Evolutionary conservation across 2,888 invertebrate genomes (phyloP).

Genomic region (Cremastobaeus sp.): DNA sequence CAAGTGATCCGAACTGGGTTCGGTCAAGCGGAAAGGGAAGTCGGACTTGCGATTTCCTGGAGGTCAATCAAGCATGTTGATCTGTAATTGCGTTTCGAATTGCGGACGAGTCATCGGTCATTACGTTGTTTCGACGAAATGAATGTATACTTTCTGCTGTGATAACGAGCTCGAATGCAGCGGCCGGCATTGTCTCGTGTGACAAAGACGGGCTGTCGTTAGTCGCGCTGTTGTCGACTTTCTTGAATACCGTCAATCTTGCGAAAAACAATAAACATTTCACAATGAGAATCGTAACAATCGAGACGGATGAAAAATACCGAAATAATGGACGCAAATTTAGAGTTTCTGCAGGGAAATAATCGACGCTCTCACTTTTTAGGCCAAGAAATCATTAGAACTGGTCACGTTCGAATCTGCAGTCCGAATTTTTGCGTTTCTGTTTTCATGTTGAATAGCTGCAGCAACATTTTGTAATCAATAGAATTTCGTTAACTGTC

Average conservation of each 20-base stretch:
- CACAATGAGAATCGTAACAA: slow-evolving; percentile 20
- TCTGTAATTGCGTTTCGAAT: slow-evolving; percentile 20
- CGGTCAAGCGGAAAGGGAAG: slow-evolving; percentile 14
- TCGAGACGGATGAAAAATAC: slow-evolving; percentile 13
- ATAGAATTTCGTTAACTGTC: too few species aligned
- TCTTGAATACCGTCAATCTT: slow-evolving; percentile 28
- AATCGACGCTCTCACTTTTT: background rate
- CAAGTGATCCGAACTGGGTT: slow-evolving; percentile 13
- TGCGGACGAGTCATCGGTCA: slow-evolving; percentile 29
- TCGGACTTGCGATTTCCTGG: slow-evolving; percentile 2
- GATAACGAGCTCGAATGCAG: slow-evolving; percentile 17
- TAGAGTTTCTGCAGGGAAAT: slow-evolving; percentile 3
- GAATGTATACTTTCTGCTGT: slow-evolving; percentile 11
- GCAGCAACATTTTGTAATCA: too few species aligned
- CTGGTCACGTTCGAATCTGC: too few species aligned
- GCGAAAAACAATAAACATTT: slow-evolving; percentile 33
- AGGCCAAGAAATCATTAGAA: background rate
- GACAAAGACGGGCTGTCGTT: slow-evolving; percentile 25
- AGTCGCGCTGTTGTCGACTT: slow-evolving; percentile 11
- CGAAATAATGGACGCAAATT: slow-evolving; percentile 29
- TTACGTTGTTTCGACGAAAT: slow-evolving; percentile 9
- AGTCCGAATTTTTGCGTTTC: too few species aligned
- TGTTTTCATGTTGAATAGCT: too few species aligned
- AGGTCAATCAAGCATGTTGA: slow-evolving; percentile 6
- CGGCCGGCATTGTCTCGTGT: slow-evolving; percentile 19